phyloP scores from a whole-genome alignment of 2,888 invertebrate species.

The Unio pictorum region DNA sequence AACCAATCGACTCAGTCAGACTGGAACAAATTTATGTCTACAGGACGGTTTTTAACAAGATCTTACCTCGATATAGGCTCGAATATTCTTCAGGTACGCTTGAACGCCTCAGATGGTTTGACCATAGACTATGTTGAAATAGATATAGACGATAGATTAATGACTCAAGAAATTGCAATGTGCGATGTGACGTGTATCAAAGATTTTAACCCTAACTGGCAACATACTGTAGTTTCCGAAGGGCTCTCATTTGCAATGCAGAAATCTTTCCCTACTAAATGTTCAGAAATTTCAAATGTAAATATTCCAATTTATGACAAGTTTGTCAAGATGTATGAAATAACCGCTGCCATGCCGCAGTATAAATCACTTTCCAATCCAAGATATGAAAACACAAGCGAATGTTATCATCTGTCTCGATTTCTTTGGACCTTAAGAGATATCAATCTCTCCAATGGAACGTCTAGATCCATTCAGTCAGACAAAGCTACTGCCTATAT shows the following conservation, averaged over 20 bases:
- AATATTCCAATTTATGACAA: slow-evolving; percentile 48
- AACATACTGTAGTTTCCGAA: slow-evolving; percentile 15
- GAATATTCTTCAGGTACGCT: slow-evolving; percentile 28
- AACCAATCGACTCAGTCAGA: slow-evolving; percentile 11
- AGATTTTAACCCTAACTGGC: slow-evolving; percentile 22
- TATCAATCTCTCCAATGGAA: slow-evolving; percentile 7
- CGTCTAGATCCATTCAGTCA: slow-evolving; percentile 1
- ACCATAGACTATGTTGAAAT: too few species aligned
- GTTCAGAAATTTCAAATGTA: slow-evolving; percentile 54
- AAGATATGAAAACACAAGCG: background rate
- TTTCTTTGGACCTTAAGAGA: too few species aligned
- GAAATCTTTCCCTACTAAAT: slow-evolving; percentile 43
- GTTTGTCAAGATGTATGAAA: slow-evolving; percentile 33
- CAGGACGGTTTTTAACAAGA: slow-evolving; percentile 26
- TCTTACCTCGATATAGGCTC: slow-evolving; percentile 32
- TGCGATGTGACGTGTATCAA: slow-evolving; percentile 41
- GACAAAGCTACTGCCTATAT: slow-evolving; percentile 26
- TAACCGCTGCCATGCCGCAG: slow-evolving; percentile 44
- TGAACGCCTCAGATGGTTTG: slow-evolving; percentile 17
- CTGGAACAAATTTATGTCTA: slow-evolving; percentile 29
- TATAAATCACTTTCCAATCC: slow-evolving; percentile 42
- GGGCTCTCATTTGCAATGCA: slow-evolving; percentile 35
- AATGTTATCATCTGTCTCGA: slow-evolving; percentile 36
- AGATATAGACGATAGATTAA: background rate
- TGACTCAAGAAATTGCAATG: slow-evolving; percentile 37